Percentiles rank a stretch among this genome's conserved stretches.
Evolutionary conservation across 2,797 vertebrate species (phyloP).

Genomic region (Hafferia zeledoni): DNA sequence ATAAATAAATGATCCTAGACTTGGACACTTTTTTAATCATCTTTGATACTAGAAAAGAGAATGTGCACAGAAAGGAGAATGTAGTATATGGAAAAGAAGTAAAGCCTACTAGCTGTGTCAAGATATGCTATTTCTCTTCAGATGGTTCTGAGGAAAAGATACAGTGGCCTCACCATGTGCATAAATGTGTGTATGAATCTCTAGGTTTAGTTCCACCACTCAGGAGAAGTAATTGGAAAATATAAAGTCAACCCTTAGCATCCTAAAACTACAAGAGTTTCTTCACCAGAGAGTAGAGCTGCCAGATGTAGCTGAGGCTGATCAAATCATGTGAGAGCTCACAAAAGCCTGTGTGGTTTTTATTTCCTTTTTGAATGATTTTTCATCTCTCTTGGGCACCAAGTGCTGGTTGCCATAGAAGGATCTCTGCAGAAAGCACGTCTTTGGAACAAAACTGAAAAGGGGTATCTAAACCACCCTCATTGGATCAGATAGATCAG

Average conservation of each 20-base stretch:
- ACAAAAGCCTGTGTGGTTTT: neutral
- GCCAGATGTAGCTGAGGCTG: neutral
- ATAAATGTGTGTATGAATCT: neutral
- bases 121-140: neutral
- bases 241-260: neutral
- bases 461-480: neutral
- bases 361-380: neutral
- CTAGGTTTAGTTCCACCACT: neutral
- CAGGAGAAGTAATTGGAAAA: neutral
- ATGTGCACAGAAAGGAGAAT: neutral
- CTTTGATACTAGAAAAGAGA: neutral
- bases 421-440: neutral
- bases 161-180: accelerated
- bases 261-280: neutral
- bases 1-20: neutral
- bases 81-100: neutral
- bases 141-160: neutral
- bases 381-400: neutral
- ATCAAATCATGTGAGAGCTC: neutral
- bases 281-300: neutral
- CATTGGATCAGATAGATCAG: neutral
- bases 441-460: conserved; percentile 16
- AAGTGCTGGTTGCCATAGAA: neutral
- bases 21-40: neutral
- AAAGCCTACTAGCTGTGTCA: neutral